A percentile compares a stretch with the other conserved stretches of the same genome.
These are phyloP conservation scores for Tolmerus cingulatus DNA, from an alignment of 2,888 invertebrate species.

Conservation along the genomic window DNA sequence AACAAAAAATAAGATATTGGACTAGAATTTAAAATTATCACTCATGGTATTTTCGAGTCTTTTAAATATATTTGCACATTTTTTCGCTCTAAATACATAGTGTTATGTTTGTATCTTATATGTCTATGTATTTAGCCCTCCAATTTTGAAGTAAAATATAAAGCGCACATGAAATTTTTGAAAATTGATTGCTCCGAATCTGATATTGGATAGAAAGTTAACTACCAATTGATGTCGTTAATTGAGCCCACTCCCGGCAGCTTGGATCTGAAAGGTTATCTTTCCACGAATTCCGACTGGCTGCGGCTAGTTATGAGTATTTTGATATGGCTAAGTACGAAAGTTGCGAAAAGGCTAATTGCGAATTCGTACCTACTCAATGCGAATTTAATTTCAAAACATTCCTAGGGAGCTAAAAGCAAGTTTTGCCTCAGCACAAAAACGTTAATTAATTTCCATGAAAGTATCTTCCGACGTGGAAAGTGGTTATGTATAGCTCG, in stretches of 20 bases:
- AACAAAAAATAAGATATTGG: too few species aligned
- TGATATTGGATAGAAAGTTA: background rate
- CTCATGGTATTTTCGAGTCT: too few species aligned
- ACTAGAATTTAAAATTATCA: too few species aligned
- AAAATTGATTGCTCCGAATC: background rate
- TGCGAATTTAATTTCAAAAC: background rate
- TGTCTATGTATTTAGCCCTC: too few species aligned
- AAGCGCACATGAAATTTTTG: background rate
- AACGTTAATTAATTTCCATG: slow-evolving; percentile 47
- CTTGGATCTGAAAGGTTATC: background rate
- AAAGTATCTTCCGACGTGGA: background rate
- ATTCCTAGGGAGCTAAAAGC: background rate
- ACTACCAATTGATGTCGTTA: background rate
- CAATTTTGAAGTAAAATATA: background rate
- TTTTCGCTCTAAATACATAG: too few species aligned
- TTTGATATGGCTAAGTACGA: background rate
- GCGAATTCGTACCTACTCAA: background rate
- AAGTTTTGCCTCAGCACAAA: slow-evolving; percentile 23
- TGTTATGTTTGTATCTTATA: too few species aligned
- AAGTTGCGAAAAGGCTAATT: background rate
- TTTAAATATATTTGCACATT: too few species aligned
- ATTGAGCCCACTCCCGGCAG: background rate
- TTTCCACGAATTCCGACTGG: background rate
- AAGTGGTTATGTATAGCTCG: background rate
- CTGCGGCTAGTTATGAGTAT: background rate